Conservation (phyloP, 2,888 invertebrate species). For the Phaedon cochleariae region DNA sequence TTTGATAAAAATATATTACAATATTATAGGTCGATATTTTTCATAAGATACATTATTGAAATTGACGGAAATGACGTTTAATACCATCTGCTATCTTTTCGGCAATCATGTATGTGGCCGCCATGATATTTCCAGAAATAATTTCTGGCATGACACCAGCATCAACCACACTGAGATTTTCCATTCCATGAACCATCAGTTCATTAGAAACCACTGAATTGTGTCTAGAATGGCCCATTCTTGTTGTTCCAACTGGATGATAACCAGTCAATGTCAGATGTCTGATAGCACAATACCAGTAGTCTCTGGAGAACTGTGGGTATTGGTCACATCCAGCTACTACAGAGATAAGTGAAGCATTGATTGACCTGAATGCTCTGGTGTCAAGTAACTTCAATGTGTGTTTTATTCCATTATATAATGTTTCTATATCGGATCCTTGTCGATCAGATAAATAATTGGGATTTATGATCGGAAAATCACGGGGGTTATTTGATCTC, state of each 20-base stretch:
- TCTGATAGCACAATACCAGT: slow-evolving; percentile 63
- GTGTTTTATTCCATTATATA: slow-evolving; percentile 67
- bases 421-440: slow-evolving; percentile 69
- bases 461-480: slow-evolving; percentile 50
- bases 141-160: slow-evolving; percentile 66
- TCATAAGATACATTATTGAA: too few species aligned
- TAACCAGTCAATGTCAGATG: slow-evolving; percentile 61
- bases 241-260: slow-evolving; percentile 65
- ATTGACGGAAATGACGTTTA: slow-evolving; percentile 48
- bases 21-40: too few species aligned
- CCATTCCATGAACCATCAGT: slow-evolving; percentile 64
- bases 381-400: slow-evolving; percentile 56
- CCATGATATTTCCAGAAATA: slow-evolving; percentile 65
- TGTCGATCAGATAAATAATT: slow-evolving; percentile 42
- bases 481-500: slow-evolving; percentile 47
- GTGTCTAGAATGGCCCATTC: slow-evolving; percentile 64
- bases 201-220: slow-evolving; percentile 66
- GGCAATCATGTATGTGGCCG: slow-evolving; percentile 65
- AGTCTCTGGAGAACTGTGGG: slow-evolving; percentile 49
- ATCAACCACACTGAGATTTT: slow-evolving; percentile 64
- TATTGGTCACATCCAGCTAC: slow-evolving; percentile 62
- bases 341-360: slow-evolving; percentile 64
- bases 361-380: slow-evolving; percentile 68
- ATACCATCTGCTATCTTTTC: slow-evolving; percentile 66
- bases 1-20: too few species aligned